Base-by-base conservation (phyloP, 2,888 invertebrate genomes). In the Cerceris rybyensis region DNA sequence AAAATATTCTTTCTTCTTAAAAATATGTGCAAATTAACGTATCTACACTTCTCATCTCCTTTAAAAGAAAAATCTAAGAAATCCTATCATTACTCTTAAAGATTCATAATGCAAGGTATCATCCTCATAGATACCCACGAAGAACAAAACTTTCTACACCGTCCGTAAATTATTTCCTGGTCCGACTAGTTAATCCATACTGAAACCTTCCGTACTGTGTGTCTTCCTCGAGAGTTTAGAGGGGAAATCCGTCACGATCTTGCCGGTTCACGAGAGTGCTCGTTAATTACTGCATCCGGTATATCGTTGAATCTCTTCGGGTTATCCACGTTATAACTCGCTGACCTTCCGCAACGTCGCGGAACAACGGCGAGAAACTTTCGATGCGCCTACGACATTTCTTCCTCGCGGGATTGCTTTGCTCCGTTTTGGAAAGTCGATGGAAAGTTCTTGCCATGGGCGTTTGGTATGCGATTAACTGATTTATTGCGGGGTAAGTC, bases 291-390 rank as follows among this genome's bases (percentile, higher is more conserved):
- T 41, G 64, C 43, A 66, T 69, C 13, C 43, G 54, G 46, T 41
- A 41, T 7, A 16, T 61, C 43, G 39, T n/a, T 1, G 46, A 28
- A 64, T 49, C 41, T 54, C 11, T 54, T 14, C 13, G 58, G 60
- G 50, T 59, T 72, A 70, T 69, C 60, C 55, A 7, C 7, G 54
- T 7, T 6, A 43, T 39, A 28, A 28, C 28, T 28, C 28, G 16
- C 61, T 74, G 74, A 69, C 54, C 73, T 78, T 79, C 60, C 67
- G 41, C 42, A 70, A 78, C 13, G 50, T 54, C 43, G 13, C 6
- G 8, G 16, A 54, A 39, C 58, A 61, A 17, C 41, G 41, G 17
- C 28, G 55, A 16, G 64, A 42, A 64, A 64, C 64, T 68, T 70
- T 78, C 70, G 59, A 70, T 68, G 65, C 60, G 46, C 50, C 49